A percentile compares a stretch with the other conserved stretches of the same genome.
These are phyloP conservation scores for Denticeps clupeoides DNA, from an alignment of 2,797 vertebrate species.

Conservation along the genomic window DNA sequence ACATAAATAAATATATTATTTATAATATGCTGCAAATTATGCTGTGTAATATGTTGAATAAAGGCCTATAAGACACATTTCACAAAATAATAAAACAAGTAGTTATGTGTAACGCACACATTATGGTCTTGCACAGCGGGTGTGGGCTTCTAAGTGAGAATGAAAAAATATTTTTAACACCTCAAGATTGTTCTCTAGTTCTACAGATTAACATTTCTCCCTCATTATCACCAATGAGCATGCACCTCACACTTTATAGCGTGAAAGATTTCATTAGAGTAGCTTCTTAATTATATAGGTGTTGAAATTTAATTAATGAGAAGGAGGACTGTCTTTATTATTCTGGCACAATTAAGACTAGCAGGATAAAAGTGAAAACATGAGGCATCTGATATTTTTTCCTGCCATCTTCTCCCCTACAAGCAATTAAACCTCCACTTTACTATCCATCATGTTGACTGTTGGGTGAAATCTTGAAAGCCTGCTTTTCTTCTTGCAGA, in stretches of 20 bases:
- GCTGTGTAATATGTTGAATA: too few relatives aligned
- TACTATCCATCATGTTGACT: too few relatives aligned
- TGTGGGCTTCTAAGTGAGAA: slow-evolving; percentile 22
- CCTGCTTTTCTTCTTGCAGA: too few relatives aligned
- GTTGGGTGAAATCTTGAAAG: too few relatives aligned
- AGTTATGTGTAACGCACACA: too few relatives aligned
- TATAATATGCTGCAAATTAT: too few relatives aligned
- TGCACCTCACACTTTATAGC: slow-evolving; percentile 53
- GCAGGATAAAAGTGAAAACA: slow-evolving; percentile 35
- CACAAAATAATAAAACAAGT: too few relatives aligned
- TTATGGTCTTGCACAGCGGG: too few relatives aligned
- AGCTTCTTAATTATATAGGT: slow-evolving; percentile 71
- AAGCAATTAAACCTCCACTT: too few relatives aligned
- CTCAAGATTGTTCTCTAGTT: neutral
- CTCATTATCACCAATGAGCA: slow-evolving; percentile 58
- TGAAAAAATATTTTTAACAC: slow-evolving; percentile 19
- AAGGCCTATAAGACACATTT: too few relatives aligned
- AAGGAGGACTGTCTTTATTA: slow-evolving; percentile 59
- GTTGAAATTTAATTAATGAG: slow-evolving; percentile 78
- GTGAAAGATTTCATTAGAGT: slow-evolving; percentile 67
- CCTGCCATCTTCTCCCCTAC: slow-evolving; percentile 27
- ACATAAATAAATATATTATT: too few relatives aligned
- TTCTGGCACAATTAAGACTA: slow-evolving; percentile 56
- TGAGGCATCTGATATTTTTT: neutral
- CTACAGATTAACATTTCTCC: slow-evolving; percentile 53